Conservation (phyloP, 2,888 invertebrate species). For the Arge pagana region DNA sequence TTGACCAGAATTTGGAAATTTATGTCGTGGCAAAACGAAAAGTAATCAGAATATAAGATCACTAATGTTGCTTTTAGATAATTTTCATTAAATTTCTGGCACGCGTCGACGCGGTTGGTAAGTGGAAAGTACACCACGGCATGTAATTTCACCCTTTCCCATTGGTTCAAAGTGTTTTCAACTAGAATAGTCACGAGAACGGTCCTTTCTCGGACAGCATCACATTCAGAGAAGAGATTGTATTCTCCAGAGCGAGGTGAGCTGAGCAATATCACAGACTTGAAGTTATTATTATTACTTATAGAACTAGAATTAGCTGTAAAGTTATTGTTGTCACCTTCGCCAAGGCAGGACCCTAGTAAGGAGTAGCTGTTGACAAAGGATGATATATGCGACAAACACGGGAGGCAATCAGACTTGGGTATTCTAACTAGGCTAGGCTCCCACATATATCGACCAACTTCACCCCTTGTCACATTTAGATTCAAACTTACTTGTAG, state of each 20-base stretch:
- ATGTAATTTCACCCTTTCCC: conserved; percentile 34
- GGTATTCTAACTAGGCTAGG: conserved; percentile 60
- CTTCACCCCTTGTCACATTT: conserved; percentile 50
- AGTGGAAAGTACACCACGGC: conserved; percentile 35
- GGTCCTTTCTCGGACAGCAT: conserved; percentile 37
- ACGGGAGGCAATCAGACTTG: conserved; percentile 58
- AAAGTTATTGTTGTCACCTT: conserved; percentile 56
- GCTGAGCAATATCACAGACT: conserved; percentile 60
- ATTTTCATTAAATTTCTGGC: conserved; percentile 5
- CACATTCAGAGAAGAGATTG: conserved; percentile 45
- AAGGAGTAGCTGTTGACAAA: conserved; percentile 56
- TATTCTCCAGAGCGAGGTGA: conserved; percentile 56
- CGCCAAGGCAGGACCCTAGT: conserved; percentile 55
- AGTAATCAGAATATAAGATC: conserved; percentile 17
- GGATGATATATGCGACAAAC: conserved; percentile 52
- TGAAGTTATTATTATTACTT: conserved; percentile 56
- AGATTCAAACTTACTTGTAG: conserved; percentile 55
- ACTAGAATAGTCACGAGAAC: conserved; percentile 33
- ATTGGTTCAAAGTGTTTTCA: conserved; percentile 28
- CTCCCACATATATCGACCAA: conserved; percentile 52
- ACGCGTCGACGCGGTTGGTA: conserved; percentile 25
- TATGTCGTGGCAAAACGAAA: conserved; percentile 7
- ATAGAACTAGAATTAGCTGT: conserved; percentile 57
- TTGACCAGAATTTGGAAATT: not conserved
- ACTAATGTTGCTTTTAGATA: conserved; percentile 9